These are phyloP conservation scores for Aleiodes leptofemur DNA, from an alignment of 2,888 invertebrate genomes.

Conservation along the genomic window DNA sequence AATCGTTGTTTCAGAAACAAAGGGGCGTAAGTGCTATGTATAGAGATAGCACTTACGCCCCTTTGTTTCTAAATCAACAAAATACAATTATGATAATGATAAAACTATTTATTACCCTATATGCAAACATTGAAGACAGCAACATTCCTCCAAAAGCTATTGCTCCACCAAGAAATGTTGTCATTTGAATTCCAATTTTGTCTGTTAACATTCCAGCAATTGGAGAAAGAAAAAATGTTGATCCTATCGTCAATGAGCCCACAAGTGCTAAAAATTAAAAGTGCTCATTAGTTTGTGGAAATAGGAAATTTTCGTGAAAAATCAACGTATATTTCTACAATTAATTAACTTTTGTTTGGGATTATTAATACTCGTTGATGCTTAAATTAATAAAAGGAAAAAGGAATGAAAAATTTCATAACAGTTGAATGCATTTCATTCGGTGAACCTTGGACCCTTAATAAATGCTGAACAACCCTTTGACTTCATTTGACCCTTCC, in stretches of 20 bases:
- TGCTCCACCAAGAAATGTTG: conserved; percentile 89
- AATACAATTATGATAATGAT: conserved; percentile 6
- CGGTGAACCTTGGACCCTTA: conserved; percentile 23
- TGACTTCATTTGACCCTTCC: conserved; percentile 59
- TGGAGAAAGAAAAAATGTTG: conserved; percentile 92
- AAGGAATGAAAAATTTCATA: conserved; percentile 16
- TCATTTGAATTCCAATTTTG: conserved; percentile 88
- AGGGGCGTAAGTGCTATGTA: no score
- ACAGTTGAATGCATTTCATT: conserved; percentile 1
- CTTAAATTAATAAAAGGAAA: not conserved
- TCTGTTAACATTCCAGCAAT: conserved; percentile 91
- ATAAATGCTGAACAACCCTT: not conserved
- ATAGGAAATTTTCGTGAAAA: conserved; percentile 7
- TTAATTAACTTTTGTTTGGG: no score
- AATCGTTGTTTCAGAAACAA: no score
- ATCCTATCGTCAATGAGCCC: conserved; percentile 91
- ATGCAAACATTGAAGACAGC: conserved; percentile 85
- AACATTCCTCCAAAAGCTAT: conserved; percentile 87
- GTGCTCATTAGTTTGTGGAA: not conserved
- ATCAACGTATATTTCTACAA: not conserved
- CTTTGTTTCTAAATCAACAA: not conserved
- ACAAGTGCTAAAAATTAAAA: conserved; percentile 83
- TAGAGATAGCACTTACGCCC: no score
- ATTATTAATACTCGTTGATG: no score
- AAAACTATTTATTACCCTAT: conserved; percentile 70